Conservation (phyloP, 1,140 invertebrate genomes). For the Diorhabda sublineata region DNA sequence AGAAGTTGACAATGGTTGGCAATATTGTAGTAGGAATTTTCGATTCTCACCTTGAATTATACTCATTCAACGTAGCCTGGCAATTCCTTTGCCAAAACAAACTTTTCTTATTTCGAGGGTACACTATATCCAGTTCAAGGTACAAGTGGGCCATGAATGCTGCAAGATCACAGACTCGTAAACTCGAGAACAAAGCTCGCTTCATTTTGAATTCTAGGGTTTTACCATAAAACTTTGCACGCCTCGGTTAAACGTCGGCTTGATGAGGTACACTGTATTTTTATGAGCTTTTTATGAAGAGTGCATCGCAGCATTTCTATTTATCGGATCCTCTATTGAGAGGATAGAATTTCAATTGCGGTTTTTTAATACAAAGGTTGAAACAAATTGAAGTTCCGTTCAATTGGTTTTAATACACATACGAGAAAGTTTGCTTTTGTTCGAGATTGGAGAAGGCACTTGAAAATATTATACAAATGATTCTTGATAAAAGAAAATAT, state of each 20-base stretch:
- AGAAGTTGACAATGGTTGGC: too few relatives aligned
- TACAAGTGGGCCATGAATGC: slow-evolving; percentile 16
- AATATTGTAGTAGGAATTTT: too few relatives aligned
- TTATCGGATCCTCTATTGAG: not conserved
- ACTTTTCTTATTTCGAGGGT: not conserved
- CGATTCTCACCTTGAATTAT: too few relatives aligned
- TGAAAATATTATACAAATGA: too few relatives aligned
- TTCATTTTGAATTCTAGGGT: slow-evolving; percentile 19
- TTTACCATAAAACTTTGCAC: slow-evolving; percentile 14
- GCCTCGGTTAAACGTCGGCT: slow-evolving; percentile 7
- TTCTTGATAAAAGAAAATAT: too few relatives aligned
- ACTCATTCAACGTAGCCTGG: not conserved
- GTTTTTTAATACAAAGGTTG: too few relatives aligned
- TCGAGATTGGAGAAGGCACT: too few relatives aligned
- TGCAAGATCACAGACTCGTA: slow-evolving; percentile 13
- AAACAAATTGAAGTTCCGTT: not conserved
- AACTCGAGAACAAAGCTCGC: slow-evolving; percentile 18
- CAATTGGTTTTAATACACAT: not conserved
- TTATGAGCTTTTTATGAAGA: slow-evolving; percentile 4
- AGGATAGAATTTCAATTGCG: not conserved
- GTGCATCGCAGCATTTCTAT: not conserved
- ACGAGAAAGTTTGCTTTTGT: not conserved
- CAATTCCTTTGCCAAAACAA: not conserved
- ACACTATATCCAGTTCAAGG: slow-evolving; percentile 9
- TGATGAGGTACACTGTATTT: slow-evolving; percentile 8